Percentiles rank a stretch among this genome's conserved stretches.
Evolutionary conservation across 37 sponge, comb jelly and placozoan genomes (phyloP).

Genomic region (Lycopodina hypogea): DNA sequence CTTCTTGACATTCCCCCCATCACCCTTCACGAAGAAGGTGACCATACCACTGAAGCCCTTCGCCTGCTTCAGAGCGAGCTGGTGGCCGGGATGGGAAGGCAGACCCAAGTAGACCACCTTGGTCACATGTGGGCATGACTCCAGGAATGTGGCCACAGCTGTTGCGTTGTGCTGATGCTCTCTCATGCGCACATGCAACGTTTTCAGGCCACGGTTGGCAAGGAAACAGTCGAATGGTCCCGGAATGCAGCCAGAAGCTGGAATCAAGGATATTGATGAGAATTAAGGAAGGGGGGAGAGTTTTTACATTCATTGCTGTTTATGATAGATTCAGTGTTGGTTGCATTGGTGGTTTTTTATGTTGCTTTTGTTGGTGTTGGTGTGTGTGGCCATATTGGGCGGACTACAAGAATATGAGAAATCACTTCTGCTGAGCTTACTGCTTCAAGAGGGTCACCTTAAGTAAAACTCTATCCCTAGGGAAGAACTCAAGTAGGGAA

Average conservation of each 20-base stretch:
- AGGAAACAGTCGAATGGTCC: conserved; percentile 97
- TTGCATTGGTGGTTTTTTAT: not conserved
- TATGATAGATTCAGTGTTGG: not conserved
- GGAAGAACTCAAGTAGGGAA: too few relatives aligned
- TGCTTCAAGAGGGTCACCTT: too few relatives aligned
- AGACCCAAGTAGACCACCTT: conserved; percentile 88
- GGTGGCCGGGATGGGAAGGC: conserved; percentile 93
- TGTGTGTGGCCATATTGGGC: not conserved
- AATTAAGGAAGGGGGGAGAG: not conserved
- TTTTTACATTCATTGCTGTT: not conserved
- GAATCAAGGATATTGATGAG: not conserved
- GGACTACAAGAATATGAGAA: too few relatives aligned
- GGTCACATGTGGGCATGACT: conserved; percentile 53
- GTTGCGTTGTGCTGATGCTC: conserved; percentile 88
- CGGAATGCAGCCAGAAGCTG: conserved; percentile 86
- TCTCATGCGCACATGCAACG: conserved; percentile 91
- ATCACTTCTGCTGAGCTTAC: too few relatives aligned
- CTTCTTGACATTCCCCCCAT: conserved; percentile 48
- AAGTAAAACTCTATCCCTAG: too few relatives aligned
- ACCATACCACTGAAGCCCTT: conserved; percentile 97
- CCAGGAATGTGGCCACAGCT: conserved; percentile 78
- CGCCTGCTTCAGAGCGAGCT: conserved; percentile 81
- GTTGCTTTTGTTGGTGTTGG: not conserved
- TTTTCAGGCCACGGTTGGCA: conserved; percentile 90
- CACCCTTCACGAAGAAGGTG: conserved; percentile 85